Percentiles rank a stretch among this genome's conserved stretches.
Evolutionary conservation across 1,140 invertebrate genomes (phyloP).

Genomic region (Macrobrachium nipponense): DNA sequence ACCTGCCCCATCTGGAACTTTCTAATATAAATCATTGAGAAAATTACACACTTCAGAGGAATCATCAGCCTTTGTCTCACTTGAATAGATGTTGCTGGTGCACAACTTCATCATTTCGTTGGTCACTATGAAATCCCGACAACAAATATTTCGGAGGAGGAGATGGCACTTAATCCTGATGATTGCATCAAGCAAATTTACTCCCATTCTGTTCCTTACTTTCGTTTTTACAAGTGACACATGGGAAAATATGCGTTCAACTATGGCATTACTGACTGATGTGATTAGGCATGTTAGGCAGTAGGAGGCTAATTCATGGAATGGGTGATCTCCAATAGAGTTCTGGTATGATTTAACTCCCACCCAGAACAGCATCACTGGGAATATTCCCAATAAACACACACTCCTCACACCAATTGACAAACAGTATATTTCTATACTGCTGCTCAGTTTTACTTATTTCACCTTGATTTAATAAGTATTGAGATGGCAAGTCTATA

Average conservation of each 20-base stretch:
- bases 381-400: not conserved
- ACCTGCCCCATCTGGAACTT: too few species aligned
- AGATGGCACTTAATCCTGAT: too few species aligned
- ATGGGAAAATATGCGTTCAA: not conserved
- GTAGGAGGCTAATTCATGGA: not conserved
- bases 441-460: too few species aligned
- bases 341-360: not conserved
- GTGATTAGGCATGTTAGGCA: not conserved
- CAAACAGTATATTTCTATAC: too few species aligned
- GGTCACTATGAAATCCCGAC: not conserved
- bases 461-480: not conserved
- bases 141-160: too few species aligned
- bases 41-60: too few species aligned
- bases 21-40: too few species aligned
- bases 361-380: not conserved
- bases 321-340: not conserved
- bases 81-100: too few species aligned
- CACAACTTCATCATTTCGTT: not conserved
- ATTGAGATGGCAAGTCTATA: not conserved
- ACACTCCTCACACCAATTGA: not conserved
- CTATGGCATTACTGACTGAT: not conserved
- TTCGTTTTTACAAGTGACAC: too few species aligned
- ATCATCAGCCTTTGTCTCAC: too few species aligned
- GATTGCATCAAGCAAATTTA: too few species aligned
- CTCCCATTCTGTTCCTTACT: too few species aligned